A percentile compares a stretch with the other conserved stretches of the same genome.
These are phyloP conservation scores for Eucera pruinosa DNA, from an alignment of 2,888 invertebrate genomes.

Conservation along the genomic window DNA sequence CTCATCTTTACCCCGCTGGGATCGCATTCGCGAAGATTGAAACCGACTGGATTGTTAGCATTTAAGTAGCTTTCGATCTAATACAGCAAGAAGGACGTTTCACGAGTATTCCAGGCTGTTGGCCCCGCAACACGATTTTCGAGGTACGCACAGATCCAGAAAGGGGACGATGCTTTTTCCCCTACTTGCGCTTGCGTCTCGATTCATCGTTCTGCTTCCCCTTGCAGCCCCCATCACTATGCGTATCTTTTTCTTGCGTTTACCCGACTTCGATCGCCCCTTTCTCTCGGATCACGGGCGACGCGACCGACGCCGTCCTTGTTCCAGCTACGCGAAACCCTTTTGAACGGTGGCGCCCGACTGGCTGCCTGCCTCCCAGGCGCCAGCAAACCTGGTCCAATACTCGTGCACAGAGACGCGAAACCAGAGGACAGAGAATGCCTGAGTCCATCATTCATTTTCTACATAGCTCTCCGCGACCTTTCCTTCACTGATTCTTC, in stretches of 20 bases:
- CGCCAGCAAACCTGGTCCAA: slow-evolving; percentile 81
- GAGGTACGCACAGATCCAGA: slow-evolving; percentile 27
- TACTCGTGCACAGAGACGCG: slow-evolving; percentile 51
- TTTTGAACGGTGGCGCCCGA: slow-evolving; percentile 82
- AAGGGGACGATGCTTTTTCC: slow-evolving; percentile 28
- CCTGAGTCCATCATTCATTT: slow-evolving; percentile 72
- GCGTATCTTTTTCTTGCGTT: slow-evolving; percentile 38
- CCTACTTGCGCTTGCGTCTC: slow-evolving; percentile 52
- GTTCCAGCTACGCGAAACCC: slow-evolving; percentile 77
- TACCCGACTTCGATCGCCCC: slow-evolving; percentile 45
- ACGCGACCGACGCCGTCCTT: slow-evolving; percentile 62
- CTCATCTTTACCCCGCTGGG: slow-evolving; percentile 12
- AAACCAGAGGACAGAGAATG: slow-evolving; percentile 52
- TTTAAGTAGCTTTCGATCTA: slow-evolving; percentile 45
- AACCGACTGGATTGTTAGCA: slow-evolving; percentile 41
- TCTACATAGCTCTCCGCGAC: slow-evolving; percentile 60
- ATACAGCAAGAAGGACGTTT: slow-evolving; percentile 8
- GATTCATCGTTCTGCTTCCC: slow-evolving; percentile 7
- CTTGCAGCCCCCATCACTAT: slow-evolving; percentile 8
- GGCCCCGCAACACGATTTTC: slow-evolving; percentile 67
- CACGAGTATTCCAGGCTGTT: slow-evolving; percentile 63
- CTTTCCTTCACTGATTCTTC: slow-evolving; percentile 38
- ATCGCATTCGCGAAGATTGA: slow-evolving; percentile 41
- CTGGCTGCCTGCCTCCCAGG: slow-evolving; percentile 83
- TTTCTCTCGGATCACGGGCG: slow-evolving; percentile 52